Evolutionary conservation across 1,140 invertebrate genomes (phyloP).

Genomic region (Capitella teleta): DNA sequence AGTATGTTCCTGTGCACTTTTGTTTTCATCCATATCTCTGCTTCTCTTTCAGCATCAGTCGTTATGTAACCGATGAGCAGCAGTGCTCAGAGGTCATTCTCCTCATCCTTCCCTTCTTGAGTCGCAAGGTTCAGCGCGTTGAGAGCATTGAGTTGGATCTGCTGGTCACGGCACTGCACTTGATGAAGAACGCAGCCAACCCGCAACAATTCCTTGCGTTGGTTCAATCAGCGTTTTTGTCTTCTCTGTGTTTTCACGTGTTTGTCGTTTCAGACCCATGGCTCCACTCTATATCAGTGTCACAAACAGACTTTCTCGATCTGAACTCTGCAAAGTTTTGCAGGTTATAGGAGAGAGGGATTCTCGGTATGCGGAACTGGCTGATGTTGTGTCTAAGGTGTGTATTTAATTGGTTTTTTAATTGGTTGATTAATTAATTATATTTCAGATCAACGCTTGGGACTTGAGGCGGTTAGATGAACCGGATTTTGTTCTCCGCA

Average conservation of each 20-base stretch:
- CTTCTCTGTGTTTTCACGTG: no score
- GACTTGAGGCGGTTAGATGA: constrained; percentile 77
- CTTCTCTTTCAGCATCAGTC: constrained; percentile 27
- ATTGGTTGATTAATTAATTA: no score
- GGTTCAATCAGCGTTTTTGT: background rate
- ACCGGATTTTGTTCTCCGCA: constrained; percentile 71
- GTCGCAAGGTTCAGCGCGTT: constrained; percentile 19
- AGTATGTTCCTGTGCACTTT: constrained; percentile 28
- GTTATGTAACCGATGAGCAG: constrained; percentile 25
- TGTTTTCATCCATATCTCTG: background rate
- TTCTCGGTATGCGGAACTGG: background rate
- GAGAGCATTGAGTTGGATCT: constrained; percentile 36
- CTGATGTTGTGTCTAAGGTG: background rate
- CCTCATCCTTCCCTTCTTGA: constrained; percentile 62
- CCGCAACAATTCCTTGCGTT: constrained; percentile 49
- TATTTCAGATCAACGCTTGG: constrained; percentile 78
- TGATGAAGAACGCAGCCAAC: constrained; percentile 55
- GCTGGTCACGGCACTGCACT: constrained; percentile 60
- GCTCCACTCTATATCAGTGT: no score
- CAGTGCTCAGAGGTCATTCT: constrained; percentile 55
- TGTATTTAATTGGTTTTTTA: no score
- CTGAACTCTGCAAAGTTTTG: no score
- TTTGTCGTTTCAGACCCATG: no score
- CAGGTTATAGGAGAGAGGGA: background rate
- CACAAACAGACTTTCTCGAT: no score